Base-by-base conservation (phyloP, 2,113 vertebrate genomes). In the Channa argus region DNA sequence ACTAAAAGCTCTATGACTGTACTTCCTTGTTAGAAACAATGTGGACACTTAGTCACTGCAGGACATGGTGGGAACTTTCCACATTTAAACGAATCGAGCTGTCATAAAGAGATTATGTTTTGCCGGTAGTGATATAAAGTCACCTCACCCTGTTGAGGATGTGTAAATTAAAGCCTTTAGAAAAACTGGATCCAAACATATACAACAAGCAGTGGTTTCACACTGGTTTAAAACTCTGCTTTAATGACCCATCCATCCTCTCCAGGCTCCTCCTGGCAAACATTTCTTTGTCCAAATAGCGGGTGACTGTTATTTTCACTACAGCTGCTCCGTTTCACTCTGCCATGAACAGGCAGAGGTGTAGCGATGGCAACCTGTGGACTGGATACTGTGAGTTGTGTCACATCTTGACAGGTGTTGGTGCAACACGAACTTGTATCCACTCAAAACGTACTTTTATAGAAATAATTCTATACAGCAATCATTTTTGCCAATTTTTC, bases 31-130 rank as follows among this genome's bases (percentile, higher is more conserved):
- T n/a, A 39, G 14, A 8, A 2, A 13, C 39, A 47, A 41, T 2
- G 15, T 45, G 34, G 39, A 8, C 41, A 64, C 47, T 49, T 65
- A n/a, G 0, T 33, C 63, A 24, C 58, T 39, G 43, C 5, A 7
- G 37, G 33, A n/a, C 34, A 0, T 58, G 71, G 33, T 59, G 50
- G 5, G 8, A 46, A 46, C 56, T 38, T 37, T 65, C 41, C 52
- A 46, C 34, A 61, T 37, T 12, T 55, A 24, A 7, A 1, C 24
- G 38, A n/a, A 44, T 59, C 51, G 41, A 6, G 74, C 61, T 84
- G 70, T 66, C 15, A 3, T 9, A 10, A 9, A 41, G 54, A 83
- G 79, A 83, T 80, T 50, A 63, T 10, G 5, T 36, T 12, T 15
- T 49, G 53, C 53, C 61, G 56, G 39, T 34, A 38, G 14, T 47